Conservation (phyloP, 35 echinoderm and acorn worm genomes). For the Ptychodera flava region DNA sequence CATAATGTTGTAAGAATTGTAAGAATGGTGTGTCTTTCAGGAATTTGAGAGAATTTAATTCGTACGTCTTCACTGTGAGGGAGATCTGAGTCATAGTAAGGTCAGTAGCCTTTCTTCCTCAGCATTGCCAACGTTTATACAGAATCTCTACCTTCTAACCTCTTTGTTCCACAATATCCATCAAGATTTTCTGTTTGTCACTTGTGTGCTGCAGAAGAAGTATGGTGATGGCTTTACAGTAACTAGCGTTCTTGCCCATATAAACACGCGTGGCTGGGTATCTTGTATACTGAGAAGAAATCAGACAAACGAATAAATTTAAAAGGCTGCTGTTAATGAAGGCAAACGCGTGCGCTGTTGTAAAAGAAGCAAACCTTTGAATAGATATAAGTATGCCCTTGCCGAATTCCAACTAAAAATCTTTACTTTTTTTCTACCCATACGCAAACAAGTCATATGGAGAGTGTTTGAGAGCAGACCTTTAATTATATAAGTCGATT, state of each 20-base stretch:
- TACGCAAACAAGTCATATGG: background rate
- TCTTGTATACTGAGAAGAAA: background rate
- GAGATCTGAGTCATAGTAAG: background rate
- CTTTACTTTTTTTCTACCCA: background rate
- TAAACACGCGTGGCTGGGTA: background rate
- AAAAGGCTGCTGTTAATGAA: too few relatives aligned
- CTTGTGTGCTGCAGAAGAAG: background rate
- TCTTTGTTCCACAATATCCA: background rate
- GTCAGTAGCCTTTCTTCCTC: background rate
- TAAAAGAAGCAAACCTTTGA: background rate
- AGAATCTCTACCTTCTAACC: background rate
- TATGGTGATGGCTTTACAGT: background rate
- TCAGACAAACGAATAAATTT: background rate
- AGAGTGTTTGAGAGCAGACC: background rate
- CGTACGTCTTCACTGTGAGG: background rate
- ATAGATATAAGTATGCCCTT: background rate
- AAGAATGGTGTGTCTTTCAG: too few relatives aligned
- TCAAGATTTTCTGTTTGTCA: background rate
- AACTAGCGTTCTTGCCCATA: background rate
- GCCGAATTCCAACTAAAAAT: background rate
- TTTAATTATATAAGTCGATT: background rate
- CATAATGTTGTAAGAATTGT: too few relatives aligned
- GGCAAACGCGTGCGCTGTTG: background rate
- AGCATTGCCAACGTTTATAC: background rate
- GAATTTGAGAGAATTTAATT: too few relatives aligned